Conservation (phyloP, 2,888 invertebrate species). For the Ypsolopha sequella region DNA sequence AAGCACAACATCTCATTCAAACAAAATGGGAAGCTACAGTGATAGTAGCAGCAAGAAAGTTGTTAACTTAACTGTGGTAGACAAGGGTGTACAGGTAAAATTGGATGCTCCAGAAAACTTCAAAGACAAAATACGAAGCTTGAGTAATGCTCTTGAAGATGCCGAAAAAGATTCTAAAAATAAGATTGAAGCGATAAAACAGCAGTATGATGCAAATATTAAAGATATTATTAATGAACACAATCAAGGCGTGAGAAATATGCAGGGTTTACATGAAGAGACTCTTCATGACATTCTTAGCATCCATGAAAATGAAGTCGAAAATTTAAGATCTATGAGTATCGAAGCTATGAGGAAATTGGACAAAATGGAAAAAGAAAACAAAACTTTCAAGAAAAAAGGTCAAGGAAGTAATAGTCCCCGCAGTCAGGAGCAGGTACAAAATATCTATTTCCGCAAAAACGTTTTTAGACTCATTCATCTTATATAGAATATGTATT, state of each 20-base stretch:
- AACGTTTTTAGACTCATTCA: background rate
- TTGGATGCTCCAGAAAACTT: slow-evolving; percentile 31
- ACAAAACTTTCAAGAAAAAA: slow-evolving; percentile 32
- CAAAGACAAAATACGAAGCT: slow-evolving; percentile 33
- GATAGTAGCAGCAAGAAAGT: background rate
- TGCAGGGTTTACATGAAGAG: slow-evolving; percentile 67
- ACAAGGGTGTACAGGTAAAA: slow-evolving; percentile 28
- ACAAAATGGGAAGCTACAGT: no score
- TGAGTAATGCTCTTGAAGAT: slow-evolving; percentile 37
- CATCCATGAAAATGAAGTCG: slow-evolving; percentile 64
- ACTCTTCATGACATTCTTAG: slow-evolving; percentile 53
- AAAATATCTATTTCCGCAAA: slow-evolving; percentile 2
- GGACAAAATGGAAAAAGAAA: slow-evolving; percentile 51
- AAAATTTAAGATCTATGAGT: slow-evolving; percentile 54
- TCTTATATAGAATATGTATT: no score
- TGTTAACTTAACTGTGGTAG: background rate
- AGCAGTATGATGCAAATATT: slow-evolving; percentile 66
- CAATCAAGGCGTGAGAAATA: slow-evolving; percentile 63
- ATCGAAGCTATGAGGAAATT: slow-evolving; percentile 56
- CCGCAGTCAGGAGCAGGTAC: slow-evolving; percentile 28
- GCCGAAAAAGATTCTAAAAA: slow-evolving; percentile 47
- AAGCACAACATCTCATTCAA: no score
- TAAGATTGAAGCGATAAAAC: slow-evolving; percentile 56
- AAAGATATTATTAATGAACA: slow-evolving; percentile 64
- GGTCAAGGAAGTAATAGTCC: slow-evolving; percentile 8